These are phyloP conservation scores for Isaurus tuberculatus DNA, from an alignment of 92 coral and sea anemone species.

Conservation along the genomic window DNA sequence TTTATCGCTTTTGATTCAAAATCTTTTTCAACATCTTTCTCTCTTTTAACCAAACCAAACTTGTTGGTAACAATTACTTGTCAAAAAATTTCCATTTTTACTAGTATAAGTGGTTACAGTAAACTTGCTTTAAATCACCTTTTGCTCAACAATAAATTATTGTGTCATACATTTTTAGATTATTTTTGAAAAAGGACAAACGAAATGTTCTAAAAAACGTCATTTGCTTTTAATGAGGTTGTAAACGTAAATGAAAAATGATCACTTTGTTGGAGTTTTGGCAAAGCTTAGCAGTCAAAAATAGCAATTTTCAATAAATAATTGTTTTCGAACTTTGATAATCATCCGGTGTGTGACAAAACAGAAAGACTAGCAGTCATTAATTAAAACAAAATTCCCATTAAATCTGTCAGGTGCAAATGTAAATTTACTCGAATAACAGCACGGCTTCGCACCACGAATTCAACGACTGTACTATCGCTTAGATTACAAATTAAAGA, in stretches of 20 bases:
- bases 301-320: background rate
- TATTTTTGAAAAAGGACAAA: background rate
- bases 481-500: background rate
- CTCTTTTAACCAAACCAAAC: too few relatives aligned
- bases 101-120: too few relatives aligned
- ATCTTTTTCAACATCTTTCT: too few relatives aligned
- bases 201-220: background rate
- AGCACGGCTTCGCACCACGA: background rate
- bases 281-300: conserved; percentile 2
- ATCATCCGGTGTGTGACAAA: background rate
- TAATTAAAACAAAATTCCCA: background rate
- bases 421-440: background rate
- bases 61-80: too few relatives aligned
- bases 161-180: background rate
- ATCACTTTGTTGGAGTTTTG: background rate
- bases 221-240: background rate
- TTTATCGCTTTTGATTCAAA: too few relatives aligned
- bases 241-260: conserved; percentile 2
- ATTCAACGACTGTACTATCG: background rate
- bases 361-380: background rate
- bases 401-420: background rate
- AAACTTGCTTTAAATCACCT: too few relatives aligned
- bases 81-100: too few relatives aligned
- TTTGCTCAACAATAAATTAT: background rate
- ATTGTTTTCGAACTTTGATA: background rate